Base-by-base conservation (phyloP, 1,140 invertebrate species). In the Sitodiplosis mosellana region DNA sequence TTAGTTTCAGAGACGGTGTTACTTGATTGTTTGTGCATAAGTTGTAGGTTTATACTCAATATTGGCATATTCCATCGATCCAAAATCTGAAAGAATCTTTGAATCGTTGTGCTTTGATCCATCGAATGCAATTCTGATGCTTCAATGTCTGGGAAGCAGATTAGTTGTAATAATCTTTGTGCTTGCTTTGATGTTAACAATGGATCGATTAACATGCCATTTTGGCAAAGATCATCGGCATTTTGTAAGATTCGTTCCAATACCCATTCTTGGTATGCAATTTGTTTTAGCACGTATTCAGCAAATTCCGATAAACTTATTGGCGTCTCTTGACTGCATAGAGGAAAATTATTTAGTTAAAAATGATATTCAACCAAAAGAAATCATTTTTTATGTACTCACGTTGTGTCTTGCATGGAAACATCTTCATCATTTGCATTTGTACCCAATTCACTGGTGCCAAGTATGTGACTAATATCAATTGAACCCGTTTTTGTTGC, bases 21-120 rank as follows among this genome's bases (percentile, higher is more conserved):
- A 21, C 66, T 63, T 17, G 75, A 71, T 62, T 95, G 89, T 59
- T 90, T 87, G 63, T 90, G 92, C 87, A 95, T 92, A 6, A 98
- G 72, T 63, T 95, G 88, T 44, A 98, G 69, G 65, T 96, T 91
- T 19, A 98, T 66, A 81, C 87, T 90, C 0, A 90, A 93, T 69
- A 96, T 91, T 17, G 92, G 71, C n/a, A 97, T 66, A n/a, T 87
- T 91, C 94, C 94, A 98, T 53, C 92, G 87, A 59, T 97, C 91
- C 17, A 97, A 66, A 61, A 87, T 90, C 72, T 83, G 58, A 34
- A 64, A 56, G 55, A 50, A 54, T 50, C 80, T 70, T 1, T 76
- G 79, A 47, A 87, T 85, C 64, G 85, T 83, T 34, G 76, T 79
- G 46, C 80, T 80, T 53, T 87, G 83, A 65, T 84, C 86, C 47